A percentile compares a stretch with the other conserved stretches of the same genome.
Evolutionary conservation across 2,888 invertebrate species (phyloP).

Genomic region (Apotomis capreana): DNA sequence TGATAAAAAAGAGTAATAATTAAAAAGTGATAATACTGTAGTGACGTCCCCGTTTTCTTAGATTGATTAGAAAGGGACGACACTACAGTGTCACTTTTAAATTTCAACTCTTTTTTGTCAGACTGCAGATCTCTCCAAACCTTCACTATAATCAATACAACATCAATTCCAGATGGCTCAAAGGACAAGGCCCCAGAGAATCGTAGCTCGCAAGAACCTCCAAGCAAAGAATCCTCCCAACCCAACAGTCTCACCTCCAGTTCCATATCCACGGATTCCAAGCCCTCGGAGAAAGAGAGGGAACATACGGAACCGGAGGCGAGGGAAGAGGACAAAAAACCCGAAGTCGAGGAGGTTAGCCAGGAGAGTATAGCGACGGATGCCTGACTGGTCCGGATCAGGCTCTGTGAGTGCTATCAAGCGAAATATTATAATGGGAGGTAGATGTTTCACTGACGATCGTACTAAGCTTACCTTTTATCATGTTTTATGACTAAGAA

Average conservation of each 20-base stretch:
- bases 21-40: too few species aligned
- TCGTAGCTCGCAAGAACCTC: constrained; percentile 70
- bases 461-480: constrained; percentile 40
- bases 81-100: too few species aligned
- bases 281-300: constrained; percentile 58
- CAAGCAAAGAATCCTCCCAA: constrained; percentile 73
- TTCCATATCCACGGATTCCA: constrained; percentile 74
- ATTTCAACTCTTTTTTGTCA: too few species aligned
- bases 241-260: constrained; percentile 76
- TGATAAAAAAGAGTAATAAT: too few species aligned
- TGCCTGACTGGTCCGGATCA: constrained; percentile 71
- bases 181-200: constrained; percentile 68
- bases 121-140: background rate
- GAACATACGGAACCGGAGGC: constrained; percentile 45
- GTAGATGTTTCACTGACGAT: constrained; percentile 49
- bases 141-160: background rate
- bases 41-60: too few species aligned
- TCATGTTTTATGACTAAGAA: background rate
- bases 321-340: constrained; percentile 48
- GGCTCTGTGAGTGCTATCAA: constrained; percentile 59
- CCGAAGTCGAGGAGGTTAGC: constrained; percentile 50
- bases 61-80: too few species aligned
- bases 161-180: constrained; percentile 54
- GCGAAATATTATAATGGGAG: constrained; percentile 60
- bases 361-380: constrained; percentile 61